Evolutionary conservation across 2,888 invertebrate genomes (phyloP).

Genomic region (Tiphia femorata): DNA sequence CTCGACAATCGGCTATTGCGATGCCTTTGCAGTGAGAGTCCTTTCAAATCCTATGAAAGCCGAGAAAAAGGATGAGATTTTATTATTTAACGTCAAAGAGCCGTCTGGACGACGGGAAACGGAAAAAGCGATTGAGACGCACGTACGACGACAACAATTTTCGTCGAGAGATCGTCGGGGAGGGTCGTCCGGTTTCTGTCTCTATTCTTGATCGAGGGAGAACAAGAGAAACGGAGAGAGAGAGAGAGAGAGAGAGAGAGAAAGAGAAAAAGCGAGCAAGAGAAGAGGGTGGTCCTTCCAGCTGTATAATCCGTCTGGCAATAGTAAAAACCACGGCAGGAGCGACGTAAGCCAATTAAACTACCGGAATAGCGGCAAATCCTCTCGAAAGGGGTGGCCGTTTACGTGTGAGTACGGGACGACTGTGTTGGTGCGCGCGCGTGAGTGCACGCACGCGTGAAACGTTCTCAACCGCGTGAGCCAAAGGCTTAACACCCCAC

Average conservation of each 20-base stretch:
- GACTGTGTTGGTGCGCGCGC: too few relatives aligned
- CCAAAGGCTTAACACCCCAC: too few relatives aligned
- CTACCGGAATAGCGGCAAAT: slow-evolving; percentile 30
- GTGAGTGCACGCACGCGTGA: not conserved
- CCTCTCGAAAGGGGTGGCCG: too few relatives aligned
- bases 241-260: not conserved
- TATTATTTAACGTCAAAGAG: too few relatives aligned
- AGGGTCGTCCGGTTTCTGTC: not conserved
- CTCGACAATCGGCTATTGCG: too few relatives aligned
- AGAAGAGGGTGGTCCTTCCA: slow-evolving; percentile 1
- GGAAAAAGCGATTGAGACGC: slow-evolving; percentile 7
- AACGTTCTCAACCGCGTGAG: too few relatives aligned
- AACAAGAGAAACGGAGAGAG: not conserved
- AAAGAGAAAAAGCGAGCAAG: not conserved
- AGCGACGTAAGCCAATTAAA: slow-evolving; percentile 37
- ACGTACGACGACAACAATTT: slow-evolving; percentile 18
- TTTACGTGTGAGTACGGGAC: too few relatives aligned
- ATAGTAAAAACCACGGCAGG: slow-evolving; percentile 24
- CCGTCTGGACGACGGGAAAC: too few relatives aligned
- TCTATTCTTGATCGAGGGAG: not conserved
- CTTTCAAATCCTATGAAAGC: too few relatives aligned
- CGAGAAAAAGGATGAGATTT: too few relatives aligned
- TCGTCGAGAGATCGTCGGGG: slow-evolving; percentile 7
- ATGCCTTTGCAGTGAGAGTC: too few relatives aligned
- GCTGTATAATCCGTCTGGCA: slow-evolving; percentile 17